Evolutionary conservation across 1,140 invertebrate species (phyloP).

Genomic region (Drosophila lini): DNA sequence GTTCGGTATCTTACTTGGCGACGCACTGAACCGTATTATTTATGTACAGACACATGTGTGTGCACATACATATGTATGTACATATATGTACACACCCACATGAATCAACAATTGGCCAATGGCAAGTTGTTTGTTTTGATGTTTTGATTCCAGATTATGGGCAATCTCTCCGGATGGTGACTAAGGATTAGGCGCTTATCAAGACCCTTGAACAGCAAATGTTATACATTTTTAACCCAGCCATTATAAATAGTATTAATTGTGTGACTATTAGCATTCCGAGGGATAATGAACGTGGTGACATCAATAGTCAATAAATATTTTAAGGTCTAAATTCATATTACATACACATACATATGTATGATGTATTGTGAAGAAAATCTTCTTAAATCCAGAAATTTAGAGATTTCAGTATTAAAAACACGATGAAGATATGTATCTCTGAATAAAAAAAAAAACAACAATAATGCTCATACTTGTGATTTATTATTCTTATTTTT

Average conservation of each 20-base stretch:
- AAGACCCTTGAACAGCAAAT: conserved; percentile 1
- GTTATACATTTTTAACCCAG: background rate
- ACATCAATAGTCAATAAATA: background rate
- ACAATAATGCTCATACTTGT: background rate
- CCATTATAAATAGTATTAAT: background rate
- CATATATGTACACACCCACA: conserved; percentile 2
- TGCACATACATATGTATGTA: background rate
- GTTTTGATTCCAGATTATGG: conserved; percentile 43
- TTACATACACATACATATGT: too few relatives aligned
- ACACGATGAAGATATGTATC: background rate
- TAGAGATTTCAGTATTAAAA: background rate
- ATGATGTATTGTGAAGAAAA: background rate
- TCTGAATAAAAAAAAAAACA: too few relatives aligned
- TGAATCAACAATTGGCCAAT: conserved; percentile 48
- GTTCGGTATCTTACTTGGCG: conserved; percentile 20
- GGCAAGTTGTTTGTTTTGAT: conserved; percentile 42
- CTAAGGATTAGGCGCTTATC: conserved; percentile 26
- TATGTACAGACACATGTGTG: background rate
- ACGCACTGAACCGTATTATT: conserved; percentile 7
- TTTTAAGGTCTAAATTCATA: too few relatives aligned
- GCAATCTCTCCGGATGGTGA: conserved; percentile 23
- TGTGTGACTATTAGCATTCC: background rate
- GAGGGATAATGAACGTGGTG: too few relatives aligned
- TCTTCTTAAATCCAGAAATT: background rate
- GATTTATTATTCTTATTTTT: background rate